Base-by-base conservation (phyloP, 2,797 vertebrate genomes). In the Myotis findleyi region DNA sequence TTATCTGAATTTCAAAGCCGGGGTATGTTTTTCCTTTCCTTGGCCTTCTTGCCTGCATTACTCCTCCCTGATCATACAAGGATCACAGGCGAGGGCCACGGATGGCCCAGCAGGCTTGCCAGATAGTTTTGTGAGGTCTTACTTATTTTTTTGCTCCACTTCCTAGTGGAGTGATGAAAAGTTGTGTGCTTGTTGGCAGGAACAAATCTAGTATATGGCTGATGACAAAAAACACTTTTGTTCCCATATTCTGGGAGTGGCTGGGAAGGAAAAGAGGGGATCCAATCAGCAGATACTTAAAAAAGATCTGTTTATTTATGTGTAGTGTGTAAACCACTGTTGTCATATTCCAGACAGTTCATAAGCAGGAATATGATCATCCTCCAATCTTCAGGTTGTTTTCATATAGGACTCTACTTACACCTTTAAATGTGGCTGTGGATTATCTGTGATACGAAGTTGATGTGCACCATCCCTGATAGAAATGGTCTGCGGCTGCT, bases 1-100 rank as follows among this genome's bases (percentile, higher is more conserved):
- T 96, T 96, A 97, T 96, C 93, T 97, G 94, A 96, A 95, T 97
- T 96, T 96, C 95, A 97, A 96, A 97, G 88, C 72, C 64, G 17
- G 13, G 41, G 23, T 30, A 69, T 85, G 20, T 27, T 89, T 76
- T 89, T 76, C 33, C 66, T 90, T 82, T 80, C 41, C 27, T 87
- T 81, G 55, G 75, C 51, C 72, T 96, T 93, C 90, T 68, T 95
- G 25, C 87, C 53, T 75, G 68, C 53, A 83, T 23, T 57, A 92
- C 27, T 73, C 47, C 87, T 95, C 71, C 6, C 6, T 93, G 59
- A 49, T 95, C 14, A 33, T 79, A 25, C 62, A 62, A 16, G 55
- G 66, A 82, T 64, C 49, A 36, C 3, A 73, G 51, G 5, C 25
- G 23, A 95, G 55, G 73, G 2, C 49, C 41, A 0, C 0, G 11